Evolutionary conservation across 1,140 invertebrate genomes (phyloP), one percentile per base, ranked within the genome.

Genomic region (Samia ricini): DNA sequence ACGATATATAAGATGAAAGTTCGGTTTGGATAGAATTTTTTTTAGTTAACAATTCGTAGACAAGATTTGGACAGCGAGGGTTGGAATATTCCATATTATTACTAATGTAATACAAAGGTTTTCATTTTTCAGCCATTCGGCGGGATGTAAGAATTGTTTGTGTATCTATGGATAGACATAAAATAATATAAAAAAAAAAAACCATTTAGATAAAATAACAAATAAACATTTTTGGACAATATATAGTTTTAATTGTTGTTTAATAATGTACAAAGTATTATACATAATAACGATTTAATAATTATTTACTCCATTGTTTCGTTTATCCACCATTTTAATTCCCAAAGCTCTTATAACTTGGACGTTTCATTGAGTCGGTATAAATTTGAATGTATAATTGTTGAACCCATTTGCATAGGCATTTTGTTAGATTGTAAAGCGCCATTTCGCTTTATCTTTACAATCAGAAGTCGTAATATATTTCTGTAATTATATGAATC

Each of bases 321-420:
- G 19, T 21, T 52, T 52, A 3, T 52, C 8, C 50, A 1, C 22
- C 50, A 52, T 52, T 42, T 21, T 23, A 52, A 52, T 52, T 52
- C 50, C 50, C 50, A 12, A 20, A 23, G 19, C 48, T 24, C 67
- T 57, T 49, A 60, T 67, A 33, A 62, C 64, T 66, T 62, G 29
- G 33, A 42, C 33, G 33, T 18, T 50, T 23, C 24, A 52, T 7
- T 56, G 54, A 50, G 12, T 54, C 64, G 51, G 59, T 60, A 64
- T 68, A 67, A 65, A 76, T 76, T 73, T 76, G 59, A 74, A 74
- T 71, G 56, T 71, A 69, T 74, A 71, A 77, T 77, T 68, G 68
- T 64, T 67, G 33, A 62, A 20, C 48, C 56, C 58, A 72, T 77
- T 77, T 64, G 58, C 75, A 77, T 77, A 68, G 66, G 69, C 70